Percentiles rank a stretch among this genome's conserved stretches.
phyloP scores from a whole-genome alignment of 1,140 invertebrate species.

The Temnothorax curvispinosus region DNA sequence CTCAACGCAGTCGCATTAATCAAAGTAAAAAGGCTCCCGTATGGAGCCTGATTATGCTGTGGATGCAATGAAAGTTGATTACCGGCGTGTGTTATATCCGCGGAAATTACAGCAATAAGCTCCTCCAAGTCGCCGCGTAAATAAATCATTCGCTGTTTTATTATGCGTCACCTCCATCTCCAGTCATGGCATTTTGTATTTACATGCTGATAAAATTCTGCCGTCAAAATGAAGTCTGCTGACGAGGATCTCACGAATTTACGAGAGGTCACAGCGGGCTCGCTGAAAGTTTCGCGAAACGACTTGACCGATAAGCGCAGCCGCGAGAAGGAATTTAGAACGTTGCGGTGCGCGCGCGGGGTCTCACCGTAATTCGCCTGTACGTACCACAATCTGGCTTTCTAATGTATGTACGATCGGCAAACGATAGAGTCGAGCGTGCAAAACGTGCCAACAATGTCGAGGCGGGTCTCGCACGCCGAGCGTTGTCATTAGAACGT shows the following conservation, averaged over 20 bases:
- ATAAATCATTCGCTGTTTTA: neutral
- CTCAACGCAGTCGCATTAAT: neutral
- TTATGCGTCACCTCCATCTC: neutral
- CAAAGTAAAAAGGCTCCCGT: neutral
- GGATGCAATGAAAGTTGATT: neutral
- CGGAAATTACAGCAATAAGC: neutral
- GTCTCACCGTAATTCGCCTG: neutral
- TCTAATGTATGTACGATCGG: conserved; percentile 41
- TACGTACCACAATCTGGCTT: conserved; percentile 19
- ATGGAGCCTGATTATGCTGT: neutral
- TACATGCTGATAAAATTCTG: neutral
- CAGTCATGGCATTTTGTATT: too few relatives aligned
- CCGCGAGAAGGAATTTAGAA: conserved; percentile 33
- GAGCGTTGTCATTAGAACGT: conserved; percentile 17
- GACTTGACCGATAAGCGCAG: neutral
- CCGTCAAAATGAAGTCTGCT: too few relatives aligned
- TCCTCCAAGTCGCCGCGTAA: neutral
- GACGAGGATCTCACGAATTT: neutral
- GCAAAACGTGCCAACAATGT: conserved; percentile 37
- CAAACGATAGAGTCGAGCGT: conserved; percentile 19
- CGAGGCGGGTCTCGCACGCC: conserved; percentile 10
- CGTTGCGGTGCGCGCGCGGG: neutral
- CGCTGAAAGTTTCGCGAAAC: neutral
- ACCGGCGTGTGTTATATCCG: neutral
- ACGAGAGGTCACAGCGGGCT: neutral